Evolutionary conservation across 2,113 vertebrate genomes (phyloP), one percentile per base, ranked within the genome.

Genomic region (Callaeas wilsoni): DNA sequence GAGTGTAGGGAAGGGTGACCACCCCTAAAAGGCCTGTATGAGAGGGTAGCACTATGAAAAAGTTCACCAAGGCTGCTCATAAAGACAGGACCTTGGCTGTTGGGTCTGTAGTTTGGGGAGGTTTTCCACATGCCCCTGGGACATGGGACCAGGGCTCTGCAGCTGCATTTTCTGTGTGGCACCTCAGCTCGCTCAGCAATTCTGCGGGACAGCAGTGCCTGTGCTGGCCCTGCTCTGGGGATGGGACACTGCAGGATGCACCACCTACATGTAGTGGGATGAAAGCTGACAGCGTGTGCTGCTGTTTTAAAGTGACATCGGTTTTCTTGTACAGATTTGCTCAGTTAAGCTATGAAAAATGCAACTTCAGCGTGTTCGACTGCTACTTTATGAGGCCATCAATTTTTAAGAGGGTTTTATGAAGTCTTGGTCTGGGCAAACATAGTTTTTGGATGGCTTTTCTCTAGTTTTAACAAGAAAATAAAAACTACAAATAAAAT

Each of bases 401-500:
- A 46, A 5, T 94, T 92, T 95, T 94, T 84, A 87, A 91, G 64
- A 76, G 52, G 9, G 14, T 84, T 95, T 84, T 75, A 49, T 84
- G 65, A 64, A 76, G 37, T 33, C 60, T 87, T 90, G 25, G 69
- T 92, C n/a, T 3, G 0, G n/a, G 30, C 5, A 87, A 78, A 37
- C 14, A 39, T 29, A 25, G 41, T 68, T 94, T 56, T 49, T 57
- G 52, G 44, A 12, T 50, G 62, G 64, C 23, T 52, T 75, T 42
- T 82, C 16, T 60, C 25, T 57, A 68, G 41, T 79, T 87, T 82
- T 75, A 60, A 71, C 56, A 86, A 55, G n/a, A 63, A 92, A 94
- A 77, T 79, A 83, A 77, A 49, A 89, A 27, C 4, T n/a, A 59
- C 49, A 87, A 84, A 67, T 75, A 78, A 91, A 86, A 47, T 29